phyloP scores from a whole-genome alignment of 2,888 invertebrate genomes.

The Auanema sp. region DNA sequence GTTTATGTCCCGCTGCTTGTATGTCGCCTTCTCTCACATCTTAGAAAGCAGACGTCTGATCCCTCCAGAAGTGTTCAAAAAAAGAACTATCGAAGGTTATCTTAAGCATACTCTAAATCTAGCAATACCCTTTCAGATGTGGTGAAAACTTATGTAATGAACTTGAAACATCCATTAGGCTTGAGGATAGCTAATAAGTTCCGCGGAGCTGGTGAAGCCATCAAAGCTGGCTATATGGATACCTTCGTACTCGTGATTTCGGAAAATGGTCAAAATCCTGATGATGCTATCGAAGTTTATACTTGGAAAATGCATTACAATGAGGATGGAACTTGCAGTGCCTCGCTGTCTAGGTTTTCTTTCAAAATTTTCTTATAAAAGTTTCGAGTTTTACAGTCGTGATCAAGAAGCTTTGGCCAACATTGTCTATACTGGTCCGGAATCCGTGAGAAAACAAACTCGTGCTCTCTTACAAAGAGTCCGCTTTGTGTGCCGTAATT shows the following conservation, averaged over 20 bases:
- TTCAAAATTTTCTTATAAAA: background rate
- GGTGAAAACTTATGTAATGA: slow-evolving; percentile 2
- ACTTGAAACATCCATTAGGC: slow-evolving; percentile 1
- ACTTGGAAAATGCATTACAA: slow-evolving; percentile 18
- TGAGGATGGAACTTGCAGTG: slow-evolving; percentile 8
- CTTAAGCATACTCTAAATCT: background rate
- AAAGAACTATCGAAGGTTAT: slow-evolving; percentile 16
- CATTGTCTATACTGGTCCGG: slow-evolving; percentile 16
- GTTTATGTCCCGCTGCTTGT: slow-evolving; percentile 23
- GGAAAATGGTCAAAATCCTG: slow-evolving; percentile 8
- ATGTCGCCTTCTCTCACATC: slow-evolving; percentile 16
- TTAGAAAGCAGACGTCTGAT: slow-evolving; percentile 17
- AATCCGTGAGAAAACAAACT: slow-evolving; percentile 12
- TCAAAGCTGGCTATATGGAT: slow-evolving; percentile 16
- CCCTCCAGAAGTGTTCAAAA: slow-evolving; percentile 13
- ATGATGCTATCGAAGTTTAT: slow-evolving; percentile 25
- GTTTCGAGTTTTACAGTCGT: slow-evolving; percentile 7
- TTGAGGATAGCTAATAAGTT: slow-evolving; percentile 2
- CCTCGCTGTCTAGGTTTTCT: background rate
- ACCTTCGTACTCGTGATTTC: slow-evolving; percentile 19
- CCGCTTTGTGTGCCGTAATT: slow-evolving; percentile 15
- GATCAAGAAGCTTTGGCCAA: slow-evolving; percentile 1
- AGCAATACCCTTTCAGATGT: slow-evolving; percentile 15
- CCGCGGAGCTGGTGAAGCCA: slow-evolving; percentile 14
- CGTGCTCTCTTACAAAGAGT: slow-evolving; percentile 12